These are phyloP conservation scores for Melitaea athalia DNA, from an alignment of 2,888 invertebrate genomes.

Conservation along the genomic window DNA sequence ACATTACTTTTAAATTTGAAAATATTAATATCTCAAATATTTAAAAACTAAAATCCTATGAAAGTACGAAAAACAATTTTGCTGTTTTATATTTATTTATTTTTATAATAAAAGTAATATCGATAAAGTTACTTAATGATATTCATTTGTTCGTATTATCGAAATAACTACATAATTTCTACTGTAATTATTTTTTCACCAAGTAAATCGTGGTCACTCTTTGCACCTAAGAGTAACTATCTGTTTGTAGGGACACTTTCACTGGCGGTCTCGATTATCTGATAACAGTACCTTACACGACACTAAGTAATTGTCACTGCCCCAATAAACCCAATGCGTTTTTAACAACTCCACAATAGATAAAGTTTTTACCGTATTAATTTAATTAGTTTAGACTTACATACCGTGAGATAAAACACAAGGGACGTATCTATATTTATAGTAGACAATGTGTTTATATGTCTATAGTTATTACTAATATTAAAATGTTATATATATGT, in stretches of 20 bases:
- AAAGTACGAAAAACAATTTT: too few species aligned
- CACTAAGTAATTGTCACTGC: constrained; percentile 35
- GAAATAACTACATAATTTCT: neutral
- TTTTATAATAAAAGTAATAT: too few species aligned
- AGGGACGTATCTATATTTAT: too few species aligned
- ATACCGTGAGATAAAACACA: neutral
- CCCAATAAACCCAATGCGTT: constrained; percentile 33
- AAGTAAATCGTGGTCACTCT: constrained; percentile 28
- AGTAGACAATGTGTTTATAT: too few species aligned
- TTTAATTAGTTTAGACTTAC: neutral
- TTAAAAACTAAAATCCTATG: too few species aligned
- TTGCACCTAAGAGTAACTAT: constrained; percentile 55
- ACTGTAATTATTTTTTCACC: neutral
- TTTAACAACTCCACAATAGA: constrained; percentile 29
- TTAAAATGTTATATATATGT: too few species aligned
- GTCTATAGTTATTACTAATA: too few species aligned
- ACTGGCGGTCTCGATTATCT: constrained; percentile 57
- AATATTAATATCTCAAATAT: too few species aligned
- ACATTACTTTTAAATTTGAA: too few species aligned
- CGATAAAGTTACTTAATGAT: too few species aligned
- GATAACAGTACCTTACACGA: constrained; percentile 50
- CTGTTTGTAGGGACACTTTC: constrained; percentile 70
- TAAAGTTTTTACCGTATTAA: neutral
- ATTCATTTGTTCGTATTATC: too few species aligned
- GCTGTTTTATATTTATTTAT: too few species aligned